Base-by-base conservation (phyloP, 2,888 invertebrate genomes). In the Xestoiulus laeticollis region DNA sequence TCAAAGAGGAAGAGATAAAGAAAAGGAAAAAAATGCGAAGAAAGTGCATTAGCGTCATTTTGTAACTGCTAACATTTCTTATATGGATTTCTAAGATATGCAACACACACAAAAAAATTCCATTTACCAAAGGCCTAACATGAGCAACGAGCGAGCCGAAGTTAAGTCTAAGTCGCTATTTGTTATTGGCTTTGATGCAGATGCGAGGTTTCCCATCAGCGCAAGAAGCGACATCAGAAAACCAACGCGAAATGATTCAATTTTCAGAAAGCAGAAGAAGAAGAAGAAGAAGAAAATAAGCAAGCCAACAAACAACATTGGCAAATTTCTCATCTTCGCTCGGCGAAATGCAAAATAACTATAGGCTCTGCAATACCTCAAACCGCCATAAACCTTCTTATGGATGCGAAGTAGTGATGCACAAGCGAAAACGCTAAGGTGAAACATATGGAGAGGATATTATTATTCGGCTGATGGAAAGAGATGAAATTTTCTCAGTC, bases 101-200 rank as follows among this genome's bases (percentile, higher is more conserved):
- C 22, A 68, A 68, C 5, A 26, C 22, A 68, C n/a, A n/a, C 26
- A 26, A 26, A 22, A 26, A 68, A 68, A 68, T 68, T 68, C 68
- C 68, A 68, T 68, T 68, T 68, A 10, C 68, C n/a, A 22, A 68
- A 38, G 26, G 68, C 68, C 68, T 68, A 68, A 68, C 68, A 26
- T 68, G 68, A 68, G 68, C 68, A 68, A 26, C 68, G 68, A 68
- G 68, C 68, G 68, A 68, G 68, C 68, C n/a, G 68, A 22, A 68
- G 68, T 68, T 68, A 68, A 68, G 68, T 68, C 68, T 68, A 68
- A 68, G 68, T 68, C 68, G 68, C 68, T 68, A 68, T 68, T 68
- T 68, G 68, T 68, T 68, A 68, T 68, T 68, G 68, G 68, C 68
- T 68, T 68, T 68, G 68, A 68, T 68, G 68, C 68, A 68, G 68